Evolutionary conservation across 1,140 invertebrate species (phyloP).

Genomic region (Euschistus heros): DNA sequence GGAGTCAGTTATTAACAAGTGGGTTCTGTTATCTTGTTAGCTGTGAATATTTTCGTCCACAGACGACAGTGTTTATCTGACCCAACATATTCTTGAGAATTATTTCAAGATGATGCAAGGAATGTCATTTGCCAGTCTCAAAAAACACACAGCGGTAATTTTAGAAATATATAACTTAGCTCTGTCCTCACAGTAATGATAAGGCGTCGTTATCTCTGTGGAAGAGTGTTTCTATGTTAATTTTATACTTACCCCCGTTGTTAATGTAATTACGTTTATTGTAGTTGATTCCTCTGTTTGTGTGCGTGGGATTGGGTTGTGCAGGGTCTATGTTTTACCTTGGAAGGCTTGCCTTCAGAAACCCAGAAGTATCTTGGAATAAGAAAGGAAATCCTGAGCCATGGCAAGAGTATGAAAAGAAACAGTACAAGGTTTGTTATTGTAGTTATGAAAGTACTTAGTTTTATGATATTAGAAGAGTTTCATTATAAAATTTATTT

Average conservation of each 20-base stretch:
- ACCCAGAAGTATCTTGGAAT: conserved; percentile 71
- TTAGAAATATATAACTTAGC: too few species aligned
- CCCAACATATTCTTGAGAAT: background rate
- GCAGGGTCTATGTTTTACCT: conserved; percentile 48
- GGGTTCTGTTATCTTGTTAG: too few species aligned
- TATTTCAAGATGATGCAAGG: conserved; percentile 21
- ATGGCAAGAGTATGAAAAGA: conserved; percentile 63
- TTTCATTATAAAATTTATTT: too few species aligned
- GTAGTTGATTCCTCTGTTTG: conserved; percentile 66
- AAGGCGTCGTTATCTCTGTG: background rate
- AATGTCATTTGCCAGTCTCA: conserved; percentile 19
- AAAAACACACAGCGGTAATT: conserved; percentile 21
- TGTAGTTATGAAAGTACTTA: background rate
- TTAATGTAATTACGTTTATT: conserved; percentile 26
- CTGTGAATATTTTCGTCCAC: too few species aligned
- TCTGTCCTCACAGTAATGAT: too few species aligned
- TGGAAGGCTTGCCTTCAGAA: conserved; percentile 53
- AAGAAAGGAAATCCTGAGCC: conserved; percentile 59
- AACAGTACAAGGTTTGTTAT: conserved; percentile 63
- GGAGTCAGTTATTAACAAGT: too few species aligned
- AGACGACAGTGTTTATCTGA: too few species aligned
- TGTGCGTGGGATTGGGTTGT: conserved; percentile 54
- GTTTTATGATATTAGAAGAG: background rate
- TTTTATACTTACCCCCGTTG: background rate
- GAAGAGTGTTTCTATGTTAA: background rate